Evolutionary conservation across 1,140 invertebrate species (phyloP).

Genomic region (Trachymyrmex cornetzi): DNA sequence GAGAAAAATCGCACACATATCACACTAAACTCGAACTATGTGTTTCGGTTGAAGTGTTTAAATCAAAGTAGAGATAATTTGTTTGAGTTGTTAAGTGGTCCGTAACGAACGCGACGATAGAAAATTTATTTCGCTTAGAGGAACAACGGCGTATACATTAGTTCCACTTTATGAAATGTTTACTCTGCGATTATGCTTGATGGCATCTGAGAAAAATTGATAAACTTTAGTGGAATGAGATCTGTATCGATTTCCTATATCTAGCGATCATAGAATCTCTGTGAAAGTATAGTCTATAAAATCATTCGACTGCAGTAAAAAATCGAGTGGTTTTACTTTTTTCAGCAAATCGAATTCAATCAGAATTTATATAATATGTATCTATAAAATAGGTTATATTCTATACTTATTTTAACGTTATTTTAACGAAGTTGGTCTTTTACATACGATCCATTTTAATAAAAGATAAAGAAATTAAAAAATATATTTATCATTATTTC

Average conservation of each 20-base stretch:
- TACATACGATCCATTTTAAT: not conserved
- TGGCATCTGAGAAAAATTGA: not conserved
- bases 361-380: no score
- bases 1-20: conserved; percentile 8
- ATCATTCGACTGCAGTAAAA: not conserved
- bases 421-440: not conserved
- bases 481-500: not conserved
- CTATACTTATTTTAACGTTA: conserved; percentile 1
- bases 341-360: not conserved
- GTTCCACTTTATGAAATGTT: conserved; percentile 49
- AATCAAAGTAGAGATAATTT: conserved; percentile 7
- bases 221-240: not conserved
- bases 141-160: not conserved
- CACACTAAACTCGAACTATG: conserved; percentile 5
- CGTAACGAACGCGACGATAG: not conserved
- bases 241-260: conserved; percentile 11
- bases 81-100: no score
- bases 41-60: not conserved
- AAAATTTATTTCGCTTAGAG: conserved; percentile 30
- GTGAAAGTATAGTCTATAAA: not conserved
- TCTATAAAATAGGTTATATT: not conserved
- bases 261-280: not conserved
- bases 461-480: not conserved
- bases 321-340: not conserved
- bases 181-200: conserved; percentile 23